Conservation (phyloP, 2,797 vertebrate genomes). For the Lepilemur septentrionalis region DNA sequence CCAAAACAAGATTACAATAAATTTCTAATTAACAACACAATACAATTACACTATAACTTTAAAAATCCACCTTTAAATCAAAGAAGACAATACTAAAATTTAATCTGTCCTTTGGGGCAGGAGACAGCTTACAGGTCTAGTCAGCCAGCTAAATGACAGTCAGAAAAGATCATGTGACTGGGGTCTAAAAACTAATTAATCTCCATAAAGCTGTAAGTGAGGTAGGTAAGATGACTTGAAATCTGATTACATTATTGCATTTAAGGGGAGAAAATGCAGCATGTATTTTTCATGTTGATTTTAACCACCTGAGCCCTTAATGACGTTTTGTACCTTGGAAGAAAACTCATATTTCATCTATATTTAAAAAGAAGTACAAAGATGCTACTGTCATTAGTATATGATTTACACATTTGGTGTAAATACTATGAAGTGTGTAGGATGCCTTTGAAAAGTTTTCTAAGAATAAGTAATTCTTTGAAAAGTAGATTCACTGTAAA, state of each 20-base stretch:
- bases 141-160: constrained; percentile 90
- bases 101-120: constrained; percentile 87
- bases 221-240: constrained; percentile 95
- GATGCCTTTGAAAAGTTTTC: constrained; percentile 74
- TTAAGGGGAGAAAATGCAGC: constrained; percentile 88
- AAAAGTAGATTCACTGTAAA: constrained; percentile 33
- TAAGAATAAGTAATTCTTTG: constrained; percentile 53
- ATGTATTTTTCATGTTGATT: constrained; percentile 95
- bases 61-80: constrained; percentile 85
- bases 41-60: constrained; percentile 80
- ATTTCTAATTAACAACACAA: constrained; percentile 80
- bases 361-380: constrained; percentile 81
- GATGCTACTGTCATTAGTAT: constrained; percentile 72
- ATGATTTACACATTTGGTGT: constrained; percentile 69
- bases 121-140: constrained; percentile 86
- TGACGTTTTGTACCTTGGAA: constrained; percentile 87
- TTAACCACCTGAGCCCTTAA: constrained; percentile 97
- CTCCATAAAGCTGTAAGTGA: constrained; percentile 95
- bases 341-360: constrained; percentile 85
- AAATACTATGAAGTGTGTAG: constrained; percentile 63
- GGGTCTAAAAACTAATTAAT: constrained; percentile 96
- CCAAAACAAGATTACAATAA: constrained; percentile 60
- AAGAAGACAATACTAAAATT: constrained; percentile 86
- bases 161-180: constrained; percentile 88
- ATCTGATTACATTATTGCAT: constrained; percentile 95